Conservation (phyloP, 1,140 invertebrate genomes). For the Plutomurus gul region DNA sequence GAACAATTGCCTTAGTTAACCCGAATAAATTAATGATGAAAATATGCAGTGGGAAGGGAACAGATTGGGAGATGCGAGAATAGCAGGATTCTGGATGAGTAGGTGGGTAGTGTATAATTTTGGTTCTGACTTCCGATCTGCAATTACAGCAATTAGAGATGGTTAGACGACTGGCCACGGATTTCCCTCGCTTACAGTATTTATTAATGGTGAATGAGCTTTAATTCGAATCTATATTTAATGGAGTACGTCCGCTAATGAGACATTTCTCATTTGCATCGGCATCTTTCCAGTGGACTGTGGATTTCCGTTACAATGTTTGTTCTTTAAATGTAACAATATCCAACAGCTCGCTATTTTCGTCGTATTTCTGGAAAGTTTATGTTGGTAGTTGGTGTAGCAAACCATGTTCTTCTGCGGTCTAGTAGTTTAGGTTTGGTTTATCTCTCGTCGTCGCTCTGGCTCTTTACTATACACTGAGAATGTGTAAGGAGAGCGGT, state of each 20-base stretch:
- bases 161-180: not conserved
- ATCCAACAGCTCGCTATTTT: not conserved
- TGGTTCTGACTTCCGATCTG: not conserved
- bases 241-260: conserved; percentile 10
- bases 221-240: conserved; percentile 32
- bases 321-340: not conserved
- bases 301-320: conserved; percentile 8
- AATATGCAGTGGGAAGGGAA: conserved; percentile 10
- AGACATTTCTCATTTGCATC: conserved; percentile 14
- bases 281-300: not conserved
- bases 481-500: too few species aligned
- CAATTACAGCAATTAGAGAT: conserved; percentile 15
- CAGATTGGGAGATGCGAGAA: not conserved
- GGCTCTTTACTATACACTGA: too few species aligned
- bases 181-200: not conserved
- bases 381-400: not conserved
- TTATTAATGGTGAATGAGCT: not conserved
- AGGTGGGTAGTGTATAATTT: not conserved
- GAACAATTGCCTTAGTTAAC: conserved; percentile 24
- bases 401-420: not conserved
- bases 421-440: not conserved
- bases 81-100: not conserved
- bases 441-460: not conserved
- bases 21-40: conserved; percentile 11
- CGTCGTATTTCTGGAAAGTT: not conserved